Evolutionary conservation across 2,113 vertebrate genomes (phyloP), one percentile per base, ranked within the genome.

Genomic region (Talpa occidentalis): DNA sequence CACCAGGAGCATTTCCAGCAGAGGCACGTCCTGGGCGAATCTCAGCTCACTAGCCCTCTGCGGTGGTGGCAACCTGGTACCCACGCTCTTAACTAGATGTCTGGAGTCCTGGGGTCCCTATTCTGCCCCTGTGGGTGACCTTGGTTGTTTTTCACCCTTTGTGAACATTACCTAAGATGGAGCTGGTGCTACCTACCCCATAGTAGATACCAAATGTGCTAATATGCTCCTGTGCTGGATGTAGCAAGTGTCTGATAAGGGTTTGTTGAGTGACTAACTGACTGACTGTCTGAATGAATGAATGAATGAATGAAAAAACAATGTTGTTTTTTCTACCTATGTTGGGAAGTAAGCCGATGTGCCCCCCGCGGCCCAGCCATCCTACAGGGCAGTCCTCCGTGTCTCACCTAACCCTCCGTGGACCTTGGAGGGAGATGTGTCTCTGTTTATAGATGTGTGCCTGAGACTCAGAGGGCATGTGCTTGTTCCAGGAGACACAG

Each of bases 181-280:
- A 92, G 14, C 42, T 30, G 60, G 49, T 56, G 47, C 49, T 40
- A 0, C 40, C 40, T 42, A 7, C 28, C n/a, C 66, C 10, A 1
- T 10, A 6, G 59, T 19, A 54, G 52, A 54, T 54, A 54, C 52
- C 66, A 67, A 32, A 14, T 1, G 5, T 69, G 56, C 40, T 40
- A 24, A 26, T 16, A n/a, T n/a, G 2, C 10, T 80, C n/a, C 44
- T 17, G 22, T 40, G 28, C 4, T 40, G 52, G n/a, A 32, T 44
- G 15, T 30, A 60, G 62, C 72, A 37, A 35, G 73, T 40, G 9
- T 72, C 90, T 62, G 37, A 3, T 12, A 59, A 6, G 30, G 60
- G 90, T 85, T 94, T 94, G 86, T 79, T 64, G 83, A 77, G 6
- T 59, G 90, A 77, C 10, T 69, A 37, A 47, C 2, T 35, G 66